A percentile compares a stretch with the other conserved stretches of the same genome.
These are phyloP conservation scores for Heliconius eleuchia DNA, from an alignment of 1,140 invertebrate species.

Conservation along the genomic window DNA sequence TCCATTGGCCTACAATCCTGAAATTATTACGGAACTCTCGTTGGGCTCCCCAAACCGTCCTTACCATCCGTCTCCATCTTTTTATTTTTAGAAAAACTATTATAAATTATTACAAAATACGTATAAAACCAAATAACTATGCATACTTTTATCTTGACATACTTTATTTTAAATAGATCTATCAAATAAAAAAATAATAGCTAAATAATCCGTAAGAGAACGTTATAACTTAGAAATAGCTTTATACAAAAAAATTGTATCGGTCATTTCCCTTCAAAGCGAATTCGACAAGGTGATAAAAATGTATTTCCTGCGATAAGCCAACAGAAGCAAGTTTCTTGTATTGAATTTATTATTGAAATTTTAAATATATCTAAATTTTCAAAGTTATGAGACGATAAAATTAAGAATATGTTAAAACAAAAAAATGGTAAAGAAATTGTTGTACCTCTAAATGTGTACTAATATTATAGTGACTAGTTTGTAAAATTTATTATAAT, in stretches of 20 bases:
- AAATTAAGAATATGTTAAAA: background rate
- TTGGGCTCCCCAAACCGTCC: no score
- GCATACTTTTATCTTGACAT: background rate
- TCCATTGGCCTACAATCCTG: no score
- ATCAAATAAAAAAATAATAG: background rate
- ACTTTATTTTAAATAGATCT: background rate
- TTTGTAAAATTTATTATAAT: no score
- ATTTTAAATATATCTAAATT: background rate
- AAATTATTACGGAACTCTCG: no score
- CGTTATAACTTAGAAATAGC: background rate
- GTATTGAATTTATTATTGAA: background rate
- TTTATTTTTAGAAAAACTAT: no score
- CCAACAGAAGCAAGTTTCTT: background rate
- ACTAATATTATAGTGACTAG: no score
- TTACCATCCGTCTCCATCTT: no score
- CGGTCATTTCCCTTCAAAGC: conserved; percentile 9
- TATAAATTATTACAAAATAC: no score
- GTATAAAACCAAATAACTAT: background rate
- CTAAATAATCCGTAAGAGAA: background rate
- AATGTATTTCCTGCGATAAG: conserved; percentile 15
- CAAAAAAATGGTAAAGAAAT: background rate
- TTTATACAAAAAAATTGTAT: conserved; percentile 14
- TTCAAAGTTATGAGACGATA: no score
- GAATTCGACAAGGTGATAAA: conserved; percentile 23
- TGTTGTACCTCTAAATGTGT: no score